Conservation (phyloP, 2,888 invertebrate genomes). For the Zygogramma bicolorata region DNA sequence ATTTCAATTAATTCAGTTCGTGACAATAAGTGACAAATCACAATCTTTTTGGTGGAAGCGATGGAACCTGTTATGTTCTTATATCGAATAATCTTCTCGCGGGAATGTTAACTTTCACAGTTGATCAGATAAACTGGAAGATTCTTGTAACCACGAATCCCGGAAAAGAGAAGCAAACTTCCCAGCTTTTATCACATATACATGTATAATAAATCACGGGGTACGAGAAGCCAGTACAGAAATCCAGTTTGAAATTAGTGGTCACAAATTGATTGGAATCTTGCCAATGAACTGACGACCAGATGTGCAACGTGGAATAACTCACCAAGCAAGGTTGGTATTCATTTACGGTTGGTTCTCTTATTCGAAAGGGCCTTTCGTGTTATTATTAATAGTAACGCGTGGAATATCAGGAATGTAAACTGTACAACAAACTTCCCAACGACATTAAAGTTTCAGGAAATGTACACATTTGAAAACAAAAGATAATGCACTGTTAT, state of each 20-base stretch:
- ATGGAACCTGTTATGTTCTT: too few relatives aligned
- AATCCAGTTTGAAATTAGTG: conserved; percentile 5
- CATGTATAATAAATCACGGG: not conserved
- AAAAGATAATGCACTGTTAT: too few relatives aligned
- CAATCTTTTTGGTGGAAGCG: too few relatives aligned
- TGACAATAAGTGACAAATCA: too few relatives aligned
- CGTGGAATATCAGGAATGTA: too few relatives aligned
- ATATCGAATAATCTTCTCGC: too few relatives aligned
- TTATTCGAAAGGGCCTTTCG: not conserved
- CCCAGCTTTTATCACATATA: not conserved
- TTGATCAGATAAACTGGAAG: not conserved
- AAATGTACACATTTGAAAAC: too few relatives aligned
- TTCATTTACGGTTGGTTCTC: not conserved
- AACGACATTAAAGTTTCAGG: too few relatives aligned
- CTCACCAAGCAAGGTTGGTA: not conserved
- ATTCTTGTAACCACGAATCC: not conserved
- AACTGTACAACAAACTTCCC: too few relatives aligned
- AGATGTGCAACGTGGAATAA: not conserved
- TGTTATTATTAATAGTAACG: too few relatives aligned
- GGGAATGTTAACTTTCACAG: not conserved
- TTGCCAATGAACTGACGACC: conserved; percentile 1
- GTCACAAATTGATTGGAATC: conserved; percentile 8
- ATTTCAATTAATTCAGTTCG: too few relatives aligned
- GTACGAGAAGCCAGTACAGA: not conserved
- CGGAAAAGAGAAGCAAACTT: not conserved